Evolutionary conservation across 2,888 invertebrate species (phyloP).

Genomic region (Diarsia rubi): DNA sequence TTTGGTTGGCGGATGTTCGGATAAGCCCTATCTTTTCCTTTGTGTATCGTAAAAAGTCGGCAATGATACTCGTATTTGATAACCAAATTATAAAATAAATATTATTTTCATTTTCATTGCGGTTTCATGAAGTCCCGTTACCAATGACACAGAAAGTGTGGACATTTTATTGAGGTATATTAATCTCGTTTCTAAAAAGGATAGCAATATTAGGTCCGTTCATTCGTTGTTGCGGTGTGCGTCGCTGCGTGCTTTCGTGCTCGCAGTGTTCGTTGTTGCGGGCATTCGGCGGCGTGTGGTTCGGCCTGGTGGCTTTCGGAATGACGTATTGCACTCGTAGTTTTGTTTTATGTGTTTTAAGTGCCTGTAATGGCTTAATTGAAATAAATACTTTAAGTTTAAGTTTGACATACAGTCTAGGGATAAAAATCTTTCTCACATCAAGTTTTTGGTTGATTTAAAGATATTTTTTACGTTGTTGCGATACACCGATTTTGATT

Average conservation of each 20-base stretch:
- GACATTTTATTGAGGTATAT: not conserved
- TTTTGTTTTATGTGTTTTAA: no score
- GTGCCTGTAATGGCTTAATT: no score
- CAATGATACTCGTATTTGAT: not conserved
- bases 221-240: no score
- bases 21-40: conserved; percentile 2
- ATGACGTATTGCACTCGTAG: no score
- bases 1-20: conserved; percentile 1
- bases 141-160: not conserved
- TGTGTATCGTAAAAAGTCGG: conserved; percentile 30
- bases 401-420: no score
- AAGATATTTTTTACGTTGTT: not conserved
- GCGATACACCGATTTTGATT: not conserved
- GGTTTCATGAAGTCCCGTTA: not conserved
- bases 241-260: no score
- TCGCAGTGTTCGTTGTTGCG: no score
- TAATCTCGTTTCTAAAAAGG: not conserved
- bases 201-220: not conserved
- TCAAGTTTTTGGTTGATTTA: not conserved
- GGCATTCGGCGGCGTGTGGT: no score
- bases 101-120: not conserved
- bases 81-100: conserved; percentile 6
- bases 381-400: no score
- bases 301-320: no score
- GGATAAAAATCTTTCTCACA: not conserved